Percentiles rank a stretch among this genome's conserved stretches.
phyloP scores from a whole-genome alignment of 1,140 invertebrate species.

The Drosophila ananassae region DNA sequence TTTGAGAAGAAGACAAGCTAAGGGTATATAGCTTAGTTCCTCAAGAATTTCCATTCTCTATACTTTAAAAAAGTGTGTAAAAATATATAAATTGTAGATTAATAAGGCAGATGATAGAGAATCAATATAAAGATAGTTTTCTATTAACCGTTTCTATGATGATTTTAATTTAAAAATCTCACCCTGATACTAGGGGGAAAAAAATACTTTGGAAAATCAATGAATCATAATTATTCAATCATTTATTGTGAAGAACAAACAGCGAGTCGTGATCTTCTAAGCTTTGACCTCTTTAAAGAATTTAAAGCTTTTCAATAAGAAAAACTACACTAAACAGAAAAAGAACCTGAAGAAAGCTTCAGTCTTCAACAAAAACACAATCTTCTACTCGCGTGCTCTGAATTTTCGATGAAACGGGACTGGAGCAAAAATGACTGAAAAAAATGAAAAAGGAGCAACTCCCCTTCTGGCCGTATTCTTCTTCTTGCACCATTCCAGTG shows the following conservation, averaged over 20 bases:
- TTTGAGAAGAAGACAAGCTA: neutral
- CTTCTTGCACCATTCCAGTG: slow-evolving; percentile 23
- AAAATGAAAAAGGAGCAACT: neutral
- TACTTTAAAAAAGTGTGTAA: too few species aligned
- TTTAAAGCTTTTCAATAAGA: neutral
- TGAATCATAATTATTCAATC: too few species aligned
- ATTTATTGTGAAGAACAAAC: neutral
- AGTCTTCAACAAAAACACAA: slow-evolving; percentile 8
- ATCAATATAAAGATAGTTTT: too few species aligned
- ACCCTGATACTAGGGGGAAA: too few species aligned
- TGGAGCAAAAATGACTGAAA: slow-evolving; percentile 17
- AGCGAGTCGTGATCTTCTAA: neutral
- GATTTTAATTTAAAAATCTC: too few species aligned
- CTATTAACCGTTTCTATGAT: too few species aligned
- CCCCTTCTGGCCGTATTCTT: neutral
- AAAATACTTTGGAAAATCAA: too few species aligned
- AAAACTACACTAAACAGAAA: neutral
- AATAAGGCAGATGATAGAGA: too few species aligned
- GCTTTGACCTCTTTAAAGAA: neutral
- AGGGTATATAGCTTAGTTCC: too few species aligned
- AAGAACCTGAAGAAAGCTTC: slow-evolving; percentile 14
- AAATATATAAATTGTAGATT: too few species aligned
- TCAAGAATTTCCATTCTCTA: too few species aligned
- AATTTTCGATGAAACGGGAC: slow-evolving; percentile 74
- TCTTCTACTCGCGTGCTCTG: slow-evolving; percentile 67